These are phyloP conservation scores for Lepidurus couesii DNA, from an alignment of 1,140 invertebrate genomes.

Conservation along the genomic window DNA sequence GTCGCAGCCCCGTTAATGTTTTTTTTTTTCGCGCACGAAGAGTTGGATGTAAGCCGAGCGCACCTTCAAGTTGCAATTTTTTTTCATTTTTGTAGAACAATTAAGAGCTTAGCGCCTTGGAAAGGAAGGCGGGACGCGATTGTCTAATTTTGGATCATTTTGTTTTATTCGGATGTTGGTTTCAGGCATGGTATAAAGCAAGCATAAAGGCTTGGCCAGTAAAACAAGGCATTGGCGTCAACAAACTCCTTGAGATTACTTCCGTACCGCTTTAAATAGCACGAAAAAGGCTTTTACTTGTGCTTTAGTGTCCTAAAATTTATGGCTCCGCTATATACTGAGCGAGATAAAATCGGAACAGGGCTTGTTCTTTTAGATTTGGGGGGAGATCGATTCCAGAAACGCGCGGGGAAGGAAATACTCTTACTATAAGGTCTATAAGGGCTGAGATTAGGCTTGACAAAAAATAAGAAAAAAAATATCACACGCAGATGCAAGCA, in stretches of 20 bases:
- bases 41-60: too few relatives aligned
- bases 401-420: neutral
- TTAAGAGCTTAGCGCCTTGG: too few relatives aligned
- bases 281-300: neutral
- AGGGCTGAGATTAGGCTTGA: neutral
- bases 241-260: constrained; percentile 10
- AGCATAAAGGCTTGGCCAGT: neutral
- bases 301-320: constrained; percentile 11
- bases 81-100: too few relatives aligned
- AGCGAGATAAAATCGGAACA: neutral
- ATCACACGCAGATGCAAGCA: neutral
- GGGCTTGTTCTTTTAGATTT: neutral
- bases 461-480: neutral
- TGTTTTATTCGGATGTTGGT: too few relatives aligned
- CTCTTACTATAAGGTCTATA: neutral
- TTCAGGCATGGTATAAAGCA: too few relatives aligned
- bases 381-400: neutral
- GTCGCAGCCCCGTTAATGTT: too few relatives aligned
- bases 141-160: too few relatives aligned
- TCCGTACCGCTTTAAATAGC: constrained; percentile 18
- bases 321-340: constrained; percentile 1
- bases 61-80: too few relatives aligned
- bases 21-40: too few relatives aligned
- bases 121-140: too few relatives aligned
- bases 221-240: neutral